Percentiles rank a stretch among this genome's conserved stretches.
These are phyloP conservation scores for Luidia sarsii DNA, from an alignment of 53 echinoderm and acorn worm species.

Conservation along the genomic window DNA sequence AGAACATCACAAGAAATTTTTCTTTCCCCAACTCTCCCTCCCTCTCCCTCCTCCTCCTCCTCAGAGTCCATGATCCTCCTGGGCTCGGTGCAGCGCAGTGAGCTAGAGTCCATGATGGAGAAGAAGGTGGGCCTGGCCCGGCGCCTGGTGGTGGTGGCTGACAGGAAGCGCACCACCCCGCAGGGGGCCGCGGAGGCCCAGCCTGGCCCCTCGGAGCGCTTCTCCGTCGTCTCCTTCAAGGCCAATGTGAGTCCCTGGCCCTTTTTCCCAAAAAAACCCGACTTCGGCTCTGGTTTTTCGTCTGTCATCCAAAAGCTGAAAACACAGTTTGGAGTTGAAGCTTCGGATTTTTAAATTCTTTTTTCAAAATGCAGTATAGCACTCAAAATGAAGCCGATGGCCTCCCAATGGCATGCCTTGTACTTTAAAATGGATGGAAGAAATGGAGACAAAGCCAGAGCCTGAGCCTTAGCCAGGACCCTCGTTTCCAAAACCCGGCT, in stretches of 20 bases:
- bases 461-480: no score
- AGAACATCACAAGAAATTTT: background rate
- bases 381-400: no score
- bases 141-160: conserved; percentile 66
- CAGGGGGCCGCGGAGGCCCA: conserved; percentile 48
- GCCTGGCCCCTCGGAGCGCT: conserved; percentile 23
- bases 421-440: no score
- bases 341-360: no score
- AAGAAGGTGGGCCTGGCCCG: conserved; percentile 76
- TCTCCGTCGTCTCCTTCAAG: conserved; percentile 52
- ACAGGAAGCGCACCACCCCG: conserved; percentile 61
- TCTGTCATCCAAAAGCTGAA: no score
- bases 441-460: no score
- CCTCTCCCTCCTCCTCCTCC: background rate
- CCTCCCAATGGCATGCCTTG: no score
- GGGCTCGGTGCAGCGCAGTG: conserved; percentile 90
- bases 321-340: no score
- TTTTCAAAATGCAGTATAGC: no score
- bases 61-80: conserved; percentile 95
- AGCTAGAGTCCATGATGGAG: conserved; percentile 86
- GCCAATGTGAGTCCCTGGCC: conserved; percentile 57
- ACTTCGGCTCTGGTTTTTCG: no score
- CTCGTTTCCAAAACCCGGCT: no score
- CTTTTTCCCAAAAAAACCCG: no score
- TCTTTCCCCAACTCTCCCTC: background rate